Evolutionary conservation across 2,113 vertebrate species (phyloP).

Genomic region (Anas platyrhynchos): DNA sequence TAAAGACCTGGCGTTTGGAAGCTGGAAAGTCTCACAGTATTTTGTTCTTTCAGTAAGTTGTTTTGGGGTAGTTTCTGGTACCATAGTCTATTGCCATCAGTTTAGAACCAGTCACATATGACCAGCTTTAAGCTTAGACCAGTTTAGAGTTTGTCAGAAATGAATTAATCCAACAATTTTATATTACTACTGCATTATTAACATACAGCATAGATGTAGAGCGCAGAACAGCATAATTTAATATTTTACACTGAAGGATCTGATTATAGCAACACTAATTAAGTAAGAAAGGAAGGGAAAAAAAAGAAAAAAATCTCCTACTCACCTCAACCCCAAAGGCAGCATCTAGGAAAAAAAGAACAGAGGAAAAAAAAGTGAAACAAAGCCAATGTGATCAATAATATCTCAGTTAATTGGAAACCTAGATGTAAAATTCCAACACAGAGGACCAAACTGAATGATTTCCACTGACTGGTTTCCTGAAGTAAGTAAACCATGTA

Average conservation of each 20-base stretch:
- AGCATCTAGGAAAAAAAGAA: constrained; percentile 42
- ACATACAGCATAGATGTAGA: background rate
- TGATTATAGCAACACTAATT: background rate
- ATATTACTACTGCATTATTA: background rate
- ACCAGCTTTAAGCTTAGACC: background rate
- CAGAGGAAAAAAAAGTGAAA: background rate
- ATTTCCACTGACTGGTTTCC: background rate
- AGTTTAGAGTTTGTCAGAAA: background rate
- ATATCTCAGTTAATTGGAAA: background rate
- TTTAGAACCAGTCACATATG: background rate
- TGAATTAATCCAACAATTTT: background rate
- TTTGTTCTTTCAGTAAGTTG: background rate
- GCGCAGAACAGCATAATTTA: background rate
- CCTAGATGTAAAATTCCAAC: background rate
- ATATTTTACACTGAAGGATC: background rate
- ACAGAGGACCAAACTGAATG: background rate
- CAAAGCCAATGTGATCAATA: background rate
- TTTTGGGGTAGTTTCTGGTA: background rate
- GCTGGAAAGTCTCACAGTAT: background rate
- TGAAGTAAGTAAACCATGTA: constrained; percentile 9
- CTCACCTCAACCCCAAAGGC: constrained; percentile 64
- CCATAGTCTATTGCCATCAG: background rate
- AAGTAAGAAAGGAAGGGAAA: background rate
- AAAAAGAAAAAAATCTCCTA: background rate
- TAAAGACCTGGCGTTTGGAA: background rate